These are phyloP conservation scores for Zele albiditarsus DNA, from an alignment of 2,888 invertebrate species.

Conservation along the genomic window DNA sequence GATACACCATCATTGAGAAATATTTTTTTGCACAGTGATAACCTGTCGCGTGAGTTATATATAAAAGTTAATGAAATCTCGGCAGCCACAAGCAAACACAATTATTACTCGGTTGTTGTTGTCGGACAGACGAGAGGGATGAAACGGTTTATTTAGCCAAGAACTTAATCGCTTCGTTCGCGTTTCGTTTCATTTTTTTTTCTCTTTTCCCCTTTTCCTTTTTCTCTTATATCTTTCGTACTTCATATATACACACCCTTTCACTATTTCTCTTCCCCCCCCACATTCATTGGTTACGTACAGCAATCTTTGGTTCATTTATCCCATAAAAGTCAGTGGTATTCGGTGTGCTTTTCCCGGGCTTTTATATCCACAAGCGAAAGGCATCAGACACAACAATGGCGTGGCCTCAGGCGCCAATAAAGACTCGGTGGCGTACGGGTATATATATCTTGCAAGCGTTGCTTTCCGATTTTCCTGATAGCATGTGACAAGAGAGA, in stretches of 20 bases:
- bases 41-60: conserved; percentile 56
- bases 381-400: conserved; percentile 64
- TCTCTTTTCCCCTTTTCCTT: too few species aligned
- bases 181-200: conserved; percentile 24
- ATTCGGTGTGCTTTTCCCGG: conserved; percentile 54
- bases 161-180: conserved; percentile 63
- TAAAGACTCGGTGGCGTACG: conserved; percentile 57
- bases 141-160: conserved; percentile 69
- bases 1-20: too few species aligned
- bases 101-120: conserved; percentile 22
- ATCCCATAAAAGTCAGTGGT: conserved; percentile 65
- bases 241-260: conserved; percentile 42
- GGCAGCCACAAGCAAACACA: conserved; percentile 59
- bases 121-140: conserved; percentile 51
- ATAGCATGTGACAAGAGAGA: not conserved
- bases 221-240: conserved; percentile 37
- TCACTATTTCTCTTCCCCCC: conserved; percentile 37
- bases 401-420: conserved; percentile 69
- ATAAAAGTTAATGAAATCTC: conserved; percentile 73
- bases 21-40: not conserved
- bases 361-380: conserved; percentile 58
- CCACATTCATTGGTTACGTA: conserved; percentile 46
- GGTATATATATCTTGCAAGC: not conserved
- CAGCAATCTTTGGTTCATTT: conserved; percentile 62
- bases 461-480: not conserved